These are phyloP conservation scores for Antidorcas marsupialis DNA, from an alignment of 2,113 vertebrate genomes.

Conservation along the genomic window DNA sequence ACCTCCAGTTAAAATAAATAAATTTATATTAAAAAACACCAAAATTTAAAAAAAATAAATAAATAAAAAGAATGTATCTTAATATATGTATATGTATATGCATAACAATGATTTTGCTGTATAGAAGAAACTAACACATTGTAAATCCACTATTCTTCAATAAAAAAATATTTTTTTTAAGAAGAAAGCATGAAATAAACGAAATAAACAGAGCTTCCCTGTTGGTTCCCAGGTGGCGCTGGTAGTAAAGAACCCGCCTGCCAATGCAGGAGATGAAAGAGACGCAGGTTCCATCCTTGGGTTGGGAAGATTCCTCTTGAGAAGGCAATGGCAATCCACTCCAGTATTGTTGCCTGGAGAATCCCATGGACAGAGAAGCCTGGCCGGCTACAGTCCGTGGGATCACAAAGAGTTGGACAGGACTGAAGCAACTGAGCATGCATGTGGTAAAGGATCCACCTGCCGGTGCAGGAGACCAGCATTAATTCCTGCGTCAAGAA, in stretches of 20 bases:
- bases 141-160: too few relatives aligned
- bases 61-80: too few relatives aligned
- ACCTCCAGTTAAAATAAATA: too few relatives aligned
- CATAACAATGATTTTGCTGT: too few relatives aligned
- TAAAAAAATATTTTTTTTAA: too few relatives aligned
- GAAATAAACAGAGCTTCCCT: not conserved
- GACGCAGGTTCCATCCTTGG: rapidly evolving
- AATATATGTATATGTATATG: too few relatives aligned
- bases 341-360: not conserved
- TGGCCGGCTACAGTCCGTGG: not conserved
- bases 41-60: too few relatives aligned
- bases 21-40: too few relatives aligned
- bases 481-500: not conserved
- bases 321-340: not conserved
- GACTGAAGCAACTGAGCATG: rapidly evolving
- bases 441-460: not conserved
- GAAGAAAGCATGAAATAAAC: not conserved
- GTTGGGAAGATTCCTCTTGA: not conserved
- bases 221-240: not conserved
- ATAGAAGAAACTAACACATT: too few relatives aligned
- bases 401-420: not conserved
- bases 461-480: not conserved
- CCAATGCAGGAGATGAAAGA: not conserved
- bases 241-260: not conserved
- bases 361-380: not conserved